phyloP scores from a whole-genome alignment of 2,113 vertebrate species.

The Arizona elegans region DNA sequence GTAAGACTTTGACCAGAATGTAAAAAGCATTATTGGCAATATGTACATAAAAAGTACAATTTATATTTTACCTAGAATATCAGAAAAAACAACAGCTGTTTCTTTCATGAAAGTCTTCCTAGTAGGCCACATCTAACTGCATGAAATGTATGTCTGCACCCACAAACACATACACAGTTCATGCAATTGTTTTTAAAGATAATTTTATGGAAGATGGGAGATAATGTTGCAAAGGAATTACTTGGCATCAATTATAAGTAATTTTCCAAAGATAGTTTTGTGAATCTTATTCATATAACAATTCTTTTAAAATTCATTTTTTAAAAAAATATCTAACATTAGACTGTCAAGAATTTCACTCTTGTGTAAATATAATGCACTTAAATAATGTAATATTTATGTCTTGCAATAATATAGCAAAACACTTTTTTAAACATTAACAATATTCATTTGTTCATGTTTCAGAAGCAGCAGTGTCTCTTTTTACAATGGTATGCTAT shows the following conservation, averaged over 20 bases:
- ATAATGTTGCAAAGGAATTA: not conserved
- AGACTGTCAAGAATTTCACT: not conserved
- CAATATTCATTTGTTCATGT: not conserved
- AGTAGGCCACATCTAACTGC: not conserved
- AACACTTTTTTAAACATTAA: not conserved
- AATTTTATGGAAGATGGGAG: not conserved
- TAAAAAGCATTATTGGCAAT: not conserved
- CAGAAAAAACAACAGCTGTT: not conserved
- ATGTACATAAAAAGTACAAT: accelerated
- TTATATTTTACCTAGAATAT: accelerated
- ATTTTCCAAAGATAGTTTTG: not conserved
- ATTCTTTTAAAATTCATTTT: not conserved
- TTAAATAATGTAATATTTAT: not conserved
- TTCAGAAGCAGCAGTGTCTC: not conserved
- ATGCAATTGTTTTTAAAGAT: not conserved
- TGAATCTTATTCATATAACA: not conserved
- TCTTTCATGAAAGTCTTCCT: not conserved
- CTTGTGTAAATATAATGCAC: not conserved
- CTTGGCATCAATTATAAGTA: not conserved
- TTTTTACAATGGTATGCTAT: not conserved
- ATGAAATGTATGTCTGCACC: not conserved
- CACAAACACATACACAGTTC: not conserved
- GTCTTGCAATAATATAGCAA: not conserved
- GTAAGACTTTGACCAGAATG: not conserved
- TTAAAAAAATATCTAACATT: not conserved